Evolutionary conservation across 2,113 vertebrate genomes (phyloP), one percentile per base, ranked within the genome.

Genomic region (Labeo rohita): DNA sequence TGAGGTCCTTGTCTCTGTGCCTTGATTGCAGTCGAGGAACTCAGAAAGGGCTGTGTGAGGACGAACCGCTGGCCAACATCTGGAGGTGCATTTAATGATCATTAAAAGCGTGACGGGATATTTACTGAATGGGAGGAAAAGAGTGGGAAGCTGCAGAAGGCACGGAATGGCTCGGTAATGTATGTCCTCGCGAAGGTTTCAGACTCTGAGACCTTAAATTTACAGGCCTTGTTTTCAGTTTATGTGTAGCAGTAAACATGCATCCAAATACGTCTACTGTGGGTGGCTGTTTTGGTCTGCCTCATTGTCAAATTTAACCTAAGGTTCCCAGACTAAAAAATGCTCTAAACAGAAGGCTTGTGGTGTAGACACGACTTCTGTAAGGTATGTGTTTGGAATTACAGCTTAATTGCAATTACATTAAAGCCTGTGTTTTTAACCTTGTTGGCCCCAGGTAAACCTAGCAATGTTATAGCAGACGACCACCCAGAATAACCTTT

Each of bases 21-120:
- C 82, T 74, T 90, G 88, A 91, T 92, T 92, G 85, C 79, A 89
- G 85, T 72, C 76, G 77, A 85, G 66, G 88, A 88, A 76, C 73
- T 76, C 23, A 75, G n/a, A 75, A 50, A 75, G 49, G 75, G 75
- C 49, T 54, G 49, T 77, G 87, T 90, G 88, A 88, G 87, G 90
- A 91, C 77, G 74, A 87, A 72, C 90, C 89, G 83, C 87, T 88
- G 85, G 88, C 91, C 85, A 89, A 93, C 93, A 94, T 95, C 94
- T 94, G 92, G 92, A 94, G 92, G 90, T 56, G 13, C 87, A 89
- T 90, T 93, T 92, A 92, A 92, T 93, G 92, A 93, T 90, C 91
- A 92, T 90, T 93, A 91, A 92, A 91, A 91, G 81, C 87, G 86
- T 90, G 89, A 90, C 88, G 68, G 90, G 92, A 88, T 87, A 88